phyloP scores from a whole-genome alignment of 2,888 invertebrate species.

The Galeruca laticollis region DNA sequence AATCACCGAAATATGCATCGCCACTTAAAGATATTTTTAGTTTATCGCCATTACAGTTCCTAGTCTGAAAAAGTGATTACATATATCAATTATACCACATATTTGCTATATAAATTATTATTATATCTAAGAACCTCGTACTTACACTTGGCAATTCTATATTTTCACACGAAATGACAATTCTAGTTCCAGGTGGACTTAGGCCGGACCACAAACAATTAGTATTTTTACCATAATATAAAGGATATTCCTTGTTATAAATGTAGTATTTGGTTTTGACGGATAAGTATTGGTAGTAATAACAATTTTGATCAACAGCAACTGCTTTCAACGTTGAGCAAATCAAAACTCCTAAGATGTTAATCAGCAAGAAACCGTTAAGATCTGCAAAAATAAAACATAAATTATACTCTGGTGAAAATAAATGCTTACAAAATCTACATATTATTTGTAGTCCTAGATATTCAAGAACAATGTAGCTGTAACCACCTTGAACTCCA shows the following conservation, averaged over 20 bases:
- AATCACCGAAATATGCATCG: slow-evolving; percentile 64
- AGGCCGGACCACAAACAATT: slow-evolving; percentile 69
- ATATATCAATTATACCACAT: not conserved
- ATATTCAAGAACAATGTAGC: too few relatives aligned
- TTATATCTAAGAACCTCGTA: not conserved
- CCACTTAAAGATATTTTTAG: slow-evolving; percentile 70
- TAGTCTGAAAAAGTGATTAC: slow-evolving; percentile 62
- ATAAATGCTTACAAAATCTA: too few relatives aligned
- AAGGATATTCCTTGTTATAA: slow-evolving; percentile 68
- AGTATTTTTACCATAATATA: slow-evolving; percentile 61
- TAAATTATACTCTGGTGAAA: too few relatives aligned
- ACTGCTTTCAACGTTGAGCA: slow-evolving; percentile 25
- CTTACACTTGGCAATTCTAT: slow-evolving; percentile 66
- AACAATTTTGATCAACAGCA: slow-evolving; percentile 65
- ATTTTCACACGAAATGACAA: slow-evolving; percentile 67
- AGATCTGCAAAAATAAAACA: not conserved
- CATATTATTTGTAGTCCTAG: too few relatives aligned
- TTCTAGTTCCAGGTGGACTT: slow-evolving; percentile 66
- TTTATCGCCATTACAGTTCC: slow-evolving; percentile 67
- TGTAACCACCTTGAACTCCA: too few relatives aligned
- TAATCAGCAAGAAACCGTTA: not conserved
- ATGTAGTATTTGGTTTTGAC: slow-evolving; percentile 65
- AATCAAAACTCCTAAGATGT: not conserved
- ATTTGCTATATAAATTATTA: not conserved
- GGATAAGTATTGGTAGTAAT: slow-evolving; percentile 64